Conservation (phyloP, 2,797 vertebrate genomes). For the Lutjanus campechanus region DNA sequence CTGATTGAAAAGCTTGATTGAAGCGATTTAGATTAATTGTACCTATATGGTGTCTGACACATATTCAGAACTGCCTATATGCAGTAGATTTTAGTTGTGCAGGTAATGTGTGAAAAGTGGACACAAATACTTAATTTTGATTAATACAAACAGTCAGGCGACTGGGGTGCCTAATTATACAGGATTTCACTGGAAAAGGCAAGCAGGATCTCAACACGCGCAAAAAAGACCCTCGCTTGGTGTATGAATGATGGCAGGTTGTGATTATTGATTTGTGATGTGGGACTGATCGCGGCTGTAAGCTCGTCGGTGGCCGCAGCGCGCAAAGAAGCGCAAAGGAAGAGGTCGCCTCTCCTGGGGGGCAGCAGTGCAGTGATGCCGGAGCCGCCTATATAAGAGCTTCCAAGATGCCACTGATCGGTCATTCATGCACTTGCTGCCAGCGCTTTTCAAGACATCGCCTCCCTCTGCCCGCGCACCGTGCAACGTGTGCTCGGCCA, state of each 20-base stretch:
- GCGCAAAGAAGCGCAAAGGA: conserved; percentile 28
- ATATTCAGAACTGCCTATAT: neutral
- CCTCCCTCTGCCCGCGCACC: neutral
- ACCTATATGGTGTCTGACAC: neutral
- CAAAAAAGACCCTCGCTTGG: neutral
- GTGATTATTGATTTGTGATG: conserved; percentile 1
- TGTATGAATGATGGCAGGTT: neutral
- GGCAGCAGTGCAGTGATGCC: conserved; percentile 35
- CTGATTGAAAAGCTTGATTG: neutral
- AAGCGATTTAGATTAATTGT: neutral
- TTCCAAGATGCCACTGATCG: conserved; percentile 57
- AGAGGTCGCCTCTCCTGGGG: conserved; percentile 40
- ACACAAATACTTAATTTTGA: conserved; percentile 14
- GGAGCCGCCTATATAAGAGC: conserved; percentile 80
- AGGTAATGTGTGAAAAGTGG: neutral
- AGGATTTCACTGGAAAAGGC: neutral
- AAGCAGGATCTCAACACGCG: neutral
- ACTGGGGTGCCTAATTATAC: neutral
- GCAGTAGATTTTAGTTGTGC: neutral
- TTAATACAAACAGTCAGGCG: conserved; percentile 2
- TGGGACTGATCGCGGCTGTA: neutral
- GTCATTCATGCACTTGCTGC: conserved; percentile 51
- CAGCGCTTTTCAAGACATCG: conserved; percentile 32
- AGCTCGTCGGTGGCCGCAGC: conserved; percentile 1
- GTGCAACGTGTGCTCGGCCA: neutral